Percentiles rank a stretch among this genome's conserved stretches.
Conservation (phyloP, 2,888 invertebrate genomes). For the Troilus luridus region DNA sequence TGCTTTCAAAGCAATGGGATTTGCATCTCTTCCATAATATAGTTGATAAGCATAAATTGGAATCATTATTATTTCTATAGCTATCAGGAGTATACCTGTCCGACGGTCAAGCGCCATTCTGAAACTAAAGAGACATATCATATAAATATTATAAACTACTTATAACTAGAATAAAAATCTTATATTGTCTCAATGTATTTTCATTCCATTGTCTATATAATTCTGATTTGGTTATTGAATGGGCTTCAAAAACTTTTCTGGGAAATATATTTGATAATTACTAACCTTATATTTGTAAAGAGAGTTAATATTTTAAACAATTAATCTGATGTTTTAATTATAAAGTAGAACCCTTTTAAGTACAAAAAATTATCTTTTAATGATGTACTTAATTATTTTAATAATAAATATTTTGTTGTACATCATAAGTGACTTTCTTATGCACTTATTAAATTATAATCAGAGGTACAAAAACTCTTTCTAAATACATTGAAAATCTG, state of each 20-base stretch:
- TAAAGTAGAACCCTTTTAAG: too few species aligned
- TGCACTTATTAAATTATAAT: too few species aligned
- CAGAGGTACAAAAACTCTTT: too few species aligned
- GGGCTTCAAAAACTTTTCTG: neutral
- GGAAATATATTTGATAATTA: neutral
- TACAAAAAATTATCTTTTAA: too few species aligned
- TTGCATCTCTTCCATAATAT: conserved; percentile 55
- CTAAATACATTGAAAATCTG: too few species aligned
- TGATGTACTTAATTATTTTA: too few species aligned
- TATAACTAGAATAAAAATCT: neutral
- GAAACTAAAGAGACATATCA: neutral
- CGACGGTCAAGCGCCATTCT: conserved; percentile 39
- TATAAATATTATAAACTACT: neutral
- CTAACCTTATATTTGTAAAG: neutral
- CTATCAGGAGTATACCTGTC: conserved; percentile 33
- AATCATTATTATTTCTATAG: conserved; percentile 45
- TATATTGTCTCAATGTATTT: neutral
- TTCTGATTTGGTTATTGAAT: neutral
- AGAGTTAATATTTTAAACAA: neutral
- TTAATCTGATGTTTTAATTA: too few species aligned
- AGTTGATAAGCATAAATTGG: neutral
- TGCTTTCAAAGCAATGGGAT: conserved; percentile 44
- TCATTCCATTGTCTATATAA: neutral
- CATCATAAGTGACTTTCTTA: too few species aligned
- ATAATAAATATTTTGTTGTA: too few species aligned